Evolutionary conservation across 2,113 vertebrate genomes (phyloP), one percentile per base, ranked within the genome.

Genomic region (Carlito syrichta): DNA sequence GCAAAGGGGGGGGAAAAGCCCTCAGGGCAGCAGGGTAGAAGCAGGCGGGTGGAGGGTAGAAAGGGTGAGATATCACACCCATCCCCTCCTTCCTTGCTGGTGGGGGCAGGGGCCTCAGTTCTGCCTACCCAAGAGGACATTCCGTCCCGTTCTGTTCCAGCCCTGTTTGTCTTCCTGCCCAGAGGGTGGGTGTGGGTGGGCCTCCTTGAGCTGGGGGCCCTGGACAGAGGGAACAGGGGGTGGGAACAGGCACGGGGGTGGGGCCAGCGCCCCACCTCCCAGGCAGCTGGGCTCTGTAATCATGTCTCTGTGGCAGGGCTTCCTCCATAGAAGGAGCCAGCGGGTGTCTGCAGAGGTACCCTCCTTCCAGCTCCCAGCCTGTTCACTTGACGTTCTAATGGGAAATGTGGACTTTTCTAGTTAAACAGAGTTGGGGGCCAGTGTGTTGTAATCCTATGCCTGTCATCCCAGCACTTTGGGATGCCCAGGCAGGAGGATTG

Each of bases 151-250:
- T 85, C 95, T 63, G 82, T 96, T 89, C 95, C 94, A 97, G 82
- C 95, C 86, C 93, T 96, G 97, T 98, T 97, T 98, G 98, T 98
- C 95, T 97, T 98, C 96, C 97, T 97, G 98, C 98, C 96, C 84
- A 89, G 94, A 97, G 96, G 96, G 92, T 86, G 88, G 96, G 97
- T 95, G 93, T 76, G 81, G 91, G 96, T 52, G 87, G 97, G 96
- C 94, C 95, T 87, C 78, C 0, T 50, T 0, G 56, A 95, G 96
- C 95, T 85, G 78, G 97, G 94, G 96, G 76, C 89, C 95, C 69
- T n/a, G n/a, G 50, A 82, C 25, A 8, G 89, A 95, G 89, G 87
- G 96, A 97, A 85, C 83, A 35, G 92, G 94, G 94, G 77, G 86
- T 30, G 45, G 83, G 94, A 86, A 27, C 32, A 16, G 52, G 45